phyloP scores from a whole-genome alignment of 2,113 vertebrate genomes.

The Sylvia atricapilla region DNA sequence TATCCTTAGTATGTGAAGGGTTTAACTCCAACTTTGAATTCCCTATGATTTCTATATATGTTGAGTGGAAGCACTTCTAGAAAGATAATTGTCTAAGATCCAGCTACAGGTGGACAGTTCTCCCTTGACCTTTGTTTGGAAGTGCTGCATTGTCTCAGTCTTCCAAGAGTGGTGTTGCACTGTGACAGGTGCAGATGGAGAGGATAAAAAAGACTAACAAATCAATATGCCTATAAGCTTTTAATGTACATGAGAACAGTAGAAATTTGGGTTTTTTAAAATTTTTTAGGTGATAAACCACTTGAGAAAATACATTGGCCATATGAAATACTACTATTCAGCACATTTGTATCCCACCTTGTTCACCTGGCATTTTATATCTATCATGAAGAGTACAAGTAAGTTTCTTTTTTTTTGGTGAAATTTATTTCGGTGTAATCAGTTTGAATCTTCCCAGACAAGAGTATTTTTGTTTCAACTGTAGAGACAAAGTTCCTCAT shows the following conservation, averaged over 20 bases:
- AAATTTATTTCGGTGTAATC: not conserved
- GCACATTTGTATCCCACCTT: slow-evolving; percentile 80
- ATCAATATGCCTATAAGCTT: not conserved
- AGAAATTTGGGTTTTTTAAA: not conserved
- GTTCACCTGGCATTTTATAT: slow-evolving; percentile 81
- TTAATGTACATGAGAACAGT: not conserved
- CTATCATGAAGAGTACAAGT: slow-evolving; percentile 76
- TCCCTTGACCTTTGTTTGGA: not conserved
- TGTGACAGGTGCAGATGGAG: not conserved
- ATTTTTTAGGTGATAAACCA: slow-evolving; percentile 44
- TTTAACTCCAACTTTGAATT: not conserved
- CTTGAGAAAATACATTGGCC: slow-evolving; percentile 76
- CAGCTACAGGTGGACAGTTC: not conserved
- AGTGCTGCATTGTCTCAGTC: not conserved
- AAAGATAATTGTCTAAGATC: not conserved
- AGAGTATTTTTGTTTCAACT: not conserved
- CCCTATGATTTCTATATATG: not conserved
- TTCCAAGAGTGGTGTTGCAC: not conserved
- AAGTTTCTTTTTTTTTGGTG: slow-evolving; percentile 55
- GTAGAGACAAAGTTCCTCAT: slow-evolving; percentile 70
- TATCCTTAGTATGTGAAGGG: not conserved
- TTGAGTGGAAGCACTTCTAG: not conserved
- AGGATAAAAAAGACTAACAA: not conserved
- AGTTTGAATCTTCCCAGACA: not conserved
- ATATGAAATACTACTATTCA: slow-evolving; percentile 72